Percentiles rank a stretch among this genome's conserved stretches.
phyloP scores from a whole-genome alignment of 2,888 invertebrate genomes.

The Aporophyla nigra region DNA sequence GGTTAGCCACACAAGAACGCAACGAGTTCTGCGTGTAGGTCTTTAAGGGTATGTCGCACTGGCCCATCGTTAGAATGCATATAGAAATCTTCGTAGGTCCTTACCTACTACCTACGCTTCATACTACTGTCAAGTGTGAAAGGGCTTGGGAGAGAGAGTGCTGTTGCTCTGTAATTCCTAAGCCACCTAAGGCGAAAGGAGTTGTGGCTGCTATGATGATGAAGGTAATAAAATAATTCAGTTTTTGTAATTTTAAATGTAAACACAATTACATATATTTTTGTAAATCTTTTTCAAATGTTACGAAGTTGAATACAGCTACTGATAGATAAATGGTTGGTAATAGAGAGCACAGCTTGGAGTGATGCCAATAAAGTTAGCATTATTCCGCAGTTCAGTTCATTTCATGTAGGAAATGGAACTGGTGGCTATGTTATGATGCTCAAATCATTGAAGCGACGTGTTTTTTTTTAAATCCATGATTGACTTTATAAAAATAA shows the following conservation, averaged over 20 bases:
- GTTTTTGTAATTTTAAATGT: background rate
- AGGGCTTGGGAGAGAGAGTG: background rate
- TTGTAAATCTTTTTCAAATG: background rate
- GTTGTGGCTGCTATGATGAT: background rate
- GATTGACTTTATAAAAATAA: too few relatives aligned
- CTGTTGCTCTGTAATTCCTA: background rate
- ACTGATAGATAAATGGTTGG: background rate
- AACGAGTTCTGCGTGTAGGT: background rate
- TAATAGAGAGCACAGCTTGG: background rate
- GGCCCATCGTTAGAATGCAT: background rate
- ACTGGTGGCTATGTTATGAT: background rate
- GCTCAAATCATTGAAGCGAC: background rate
- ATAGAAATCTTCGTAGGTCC: constrained; percentile 8
- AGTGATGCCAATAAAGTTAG: constrained; percentile 14
- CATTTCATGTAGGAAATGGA: background rate
- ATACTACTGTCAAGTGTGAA: background rate
- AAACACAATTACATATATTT: too few relatives aligned
- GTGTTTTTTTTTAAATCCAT: too few relatives aligned
- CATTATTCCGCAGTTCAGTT: background rate
- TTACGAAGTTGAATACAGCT: background rate
- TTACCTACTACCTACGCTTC: too few relatives aligned
- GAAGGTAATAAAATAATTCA: background rate
- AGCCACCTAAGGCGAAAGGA: background rate
- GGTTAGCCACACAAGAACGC: background rate
- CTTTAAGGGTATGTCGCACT: background rate